Evolutionary conservation across 2,797 vertebrate genomes (phyloP), one percentile per base, ranked within the genome.

Genomic region (Oryzias dopingdopingensis): DNA sequence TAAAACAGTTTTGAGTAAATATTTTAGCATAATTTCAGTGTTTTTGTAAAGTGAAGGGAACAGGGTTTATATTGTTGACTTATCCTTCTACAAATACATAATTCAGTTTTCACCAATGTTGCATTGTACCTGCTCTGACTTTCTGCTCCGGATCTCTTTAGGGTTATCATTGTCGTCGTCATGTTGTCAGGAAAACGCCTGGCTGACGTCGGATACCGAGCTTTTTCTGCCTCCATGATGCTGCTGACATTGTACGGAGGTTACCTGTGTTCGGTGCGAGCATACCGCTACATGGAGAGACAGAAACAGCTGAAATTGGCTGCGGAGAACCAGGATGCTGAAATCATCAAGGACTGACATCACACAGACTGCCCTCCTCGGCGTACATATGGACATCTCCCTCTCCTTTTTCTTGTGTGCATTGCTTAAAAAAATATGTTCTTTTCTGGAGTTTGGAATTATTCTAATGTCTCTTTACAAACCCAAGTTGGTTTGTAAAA

Each of bases 201-300:
- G 23, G 96, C 96, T 16, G 95, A 99, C 67, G 42, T 94, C 0
- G 92, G 96, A 14, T 98, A 98, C 70, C 93, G 92, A 75, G 55
- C 93, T 0, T 95, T 98, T 74, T 95, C 96, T 0, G 74, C 87
- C 5, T 94, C 96, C 15, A 98, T 98, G 96, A 90, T 96, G 88
- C 82, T 97, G 58, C 88, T 99, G 71, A 96, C 96, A 0, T 6
- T 88, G 2, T 98, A 97, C 0, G 96, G 91, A 1, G 94, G 93
- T 4, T 97, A 92, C 89, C 88, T 98, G 71, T 96, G 95, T 60
- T 78, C 55, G 0, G 3, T 87, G 53, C 90, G 94, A 0, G 93
- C 76, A 0, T 92, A 96, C 57, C 89, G 70, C 3, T 92, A 76
- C 70, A 59, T 93, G 59, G 60, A 92, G 62, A 85, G 1, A 3